Evolutionary conservation across 2,797 vertebrate genomes (phyloP), one percentile per base, ranked within the genome.

Genomic region (Emydoidea blandingii): DNA sequence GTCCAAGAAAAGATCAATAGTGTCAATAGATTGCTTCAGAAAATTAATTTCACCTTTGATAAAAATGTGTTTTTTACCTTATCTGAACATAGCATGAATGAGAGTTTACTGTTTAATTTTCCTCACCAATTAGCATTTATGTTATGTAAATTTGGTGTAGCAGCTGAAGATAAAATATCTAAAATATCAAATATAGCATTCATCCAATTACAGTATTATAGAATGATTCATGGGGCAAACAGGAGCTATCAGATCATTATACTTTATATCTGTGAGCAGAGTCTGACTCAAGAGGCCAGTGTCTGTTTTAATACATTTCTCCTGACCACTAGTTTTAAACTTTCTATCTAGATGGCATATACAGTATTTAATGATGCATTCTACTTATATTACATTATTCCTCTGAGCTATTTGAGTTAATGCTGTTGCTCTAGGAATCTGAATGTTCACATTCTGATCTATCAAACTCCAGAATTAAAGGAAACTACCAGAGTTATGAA

Each of bases 11-110:
- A 93, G 93, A 93, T 41, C 74, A 90, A 23, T 41, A 18, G 47
- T 94, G 85, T 79, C 68, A 90, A 53, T 0, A 91, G 41, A 74
- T 2, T 27, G 10, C 16, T 90, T 80, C 1, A 6, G 76, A 88
- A 85, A 76, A 54, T 34, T 74, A 79, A 50, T 88, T 94, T 81
- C n/a, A 87, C 57, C 44, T 94, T 89, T 82, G 41, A 84, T 91
- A 85, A 65, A 95, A 96, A n/a, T 53, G 29, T 31, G 57, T 89
- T 91, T 93, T 93, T 92, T n/a, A 90, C 87, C 62, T 88, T 93
- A 47, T 44, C 29, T 83, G 56, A 83, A 47, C 1, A 2, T 83
- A 79, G 52, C 2, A 41, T 87, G 53, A 81, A 83, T 18, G 15
- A 59, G 34, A 87, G 25, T 84, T 93, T 94, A 88, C 52, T 85